Conservation (phyloP, 2,888 invertebrate species). For the Merodon equestris region DNA sequence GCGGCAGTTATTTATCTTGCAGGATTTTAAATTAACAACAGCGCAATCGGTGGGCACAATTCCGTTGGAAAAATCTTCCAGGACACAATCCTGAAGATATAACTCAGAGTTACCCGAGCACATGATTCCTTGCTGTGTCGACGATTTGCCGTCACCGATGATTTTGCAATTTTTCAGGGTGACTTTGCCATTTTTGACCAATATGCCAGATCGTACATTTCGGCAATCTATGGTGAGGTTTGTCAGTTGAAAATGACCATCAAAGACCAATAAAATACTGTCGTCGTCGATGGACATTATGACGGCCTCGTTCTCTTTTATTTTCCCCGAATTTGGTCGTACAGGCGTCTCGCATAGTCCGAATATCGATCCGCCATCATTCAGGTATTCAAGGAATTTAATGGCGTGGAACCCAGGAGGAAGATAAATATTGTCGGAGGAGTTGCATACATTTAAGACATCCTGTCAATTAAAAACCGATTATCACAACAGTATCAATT, state of each 20-base stretch:
- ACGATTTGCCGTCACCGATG: slow-evolving; percentile 79
- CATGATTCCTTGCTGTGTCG: slow-evolving; percentile 81
- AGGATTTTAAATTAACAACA: slow-evolving; percentile 73
- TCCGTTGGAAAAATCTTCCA: slow-evolving; percentile 80
- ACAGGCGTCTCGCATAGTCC: slow-evolving; percentile 69
- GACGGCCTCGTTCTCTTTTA: slow-evolving; percentile 73
- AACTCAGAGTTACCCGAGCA: slow-evolving; percentile 78
- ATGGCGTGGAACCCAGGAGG: slow-evolving; percentile 80
- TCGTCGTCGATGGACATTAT: slow-evolving; percentile 79
- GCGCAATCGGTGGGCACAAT: slow-evolving; percentile 79
- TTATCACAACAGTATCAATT: background rate
- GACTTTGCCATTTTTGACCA: slow-evolving; percentile 80
- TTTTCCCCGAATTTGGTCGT: slow-evolving; percentile 10
- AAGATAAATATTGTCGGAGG: slow-evolving; percentile 80
- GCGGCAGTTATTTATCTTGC: slow-evolving; percentile 73
- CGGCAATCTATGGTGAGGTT: slow-evolving; percentile 81
- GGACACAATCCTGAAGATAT: slow-evolving; percentile 79
- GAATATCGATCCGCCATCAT: slow-evolving; percentile 79
- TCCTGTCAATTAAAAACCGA: slow-evolving; percentile 74
- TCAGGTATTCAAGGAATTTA: slow-evolving; percentile 80
- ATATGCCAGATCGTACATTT: slow-evolving; percentile 80
- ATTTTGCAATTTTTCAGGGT: slow-evolving; percentile 80
- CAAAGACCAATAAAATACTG: slow-evolving; percentile 80
- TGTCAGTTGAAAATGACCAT: slow-evolving; percentile 80
- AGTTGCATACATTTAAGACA: slow-evolving; percentile 74